Percentiles rank a stretch among this genome's conserved stretches.
Evolutionary conservation across 1,140 invertebrate genomes (phyloP).

Genomic region (Ylistrum balloti): DNA sequence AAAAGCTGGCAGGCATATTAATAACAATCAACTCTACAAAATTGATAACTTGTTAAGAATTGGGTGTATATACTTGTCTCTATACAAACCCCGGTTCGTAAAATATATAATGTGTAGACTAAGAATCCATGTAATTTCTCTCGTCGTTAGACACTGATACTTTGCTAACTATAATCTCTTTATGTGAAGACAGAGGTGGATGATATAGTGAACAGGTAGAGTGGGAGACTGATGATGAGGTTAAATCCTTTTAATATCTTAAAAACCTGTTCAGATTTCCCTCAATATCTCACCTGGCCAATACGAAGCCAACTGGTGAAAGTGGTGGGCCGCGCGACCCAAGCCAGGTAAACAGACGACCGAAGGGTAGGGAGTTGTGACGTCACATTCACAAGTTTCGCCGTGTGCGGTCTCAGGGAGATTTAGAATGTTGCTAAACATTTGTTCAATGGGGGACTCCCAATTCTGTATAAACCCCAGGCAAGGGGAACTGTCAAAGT

Average conservation of each 20-base stretch:
- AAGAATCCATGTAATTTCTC: background rate
- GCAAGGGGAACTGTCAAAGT: slow-evolving; percentile 15
- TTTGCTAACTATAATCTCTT: background rate
- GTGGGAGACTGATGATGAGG: background rate
- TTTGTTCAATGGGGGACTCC: slow-evolving; percentile 37
- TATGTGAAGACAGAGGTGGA: slow-evolving; percentile 32
- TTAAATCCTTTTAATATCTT: background rate
- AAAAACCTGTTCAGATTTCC: slow-evolving; percentile 13
- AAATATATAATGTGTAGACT: background rate
- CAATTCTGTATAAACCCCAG: slow-evolving; percentile 27
- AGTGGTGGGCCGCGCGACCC: slow-evolving; percentile 29
- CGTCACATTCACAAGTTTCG: slow-evolving; percentile 33
- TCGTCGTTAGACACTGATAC: background rate
- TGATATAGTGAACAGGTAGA: slow-evolving; percentile 7
- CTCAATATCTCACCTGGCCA: slow-evolving; percentile 37
- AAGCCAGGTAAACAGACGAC: background rate
- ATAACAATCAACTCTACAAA: slow-evolving; percentile 29
- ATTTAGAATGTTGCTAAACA: slow-evolving; percentile 40
- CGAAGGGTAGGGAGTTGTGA: slow-evolving; percentile 16
- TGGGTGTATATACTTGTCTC: slow-evolving; percentile 1
- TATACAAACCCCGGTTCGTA: background rate
- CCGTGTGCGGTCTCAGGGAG: slow-evolving; percentile 30
- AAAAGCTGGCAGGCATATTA: slow-evolving; percentile 28
- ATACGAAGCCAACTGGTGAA: slow-evolving; percentile 21
- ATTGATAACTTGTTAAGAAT: slow-evolving; percentile 40